Conservation (phyloP, 2,888 invertebrate species). For the Phrixothrix hirtus region DNA sequence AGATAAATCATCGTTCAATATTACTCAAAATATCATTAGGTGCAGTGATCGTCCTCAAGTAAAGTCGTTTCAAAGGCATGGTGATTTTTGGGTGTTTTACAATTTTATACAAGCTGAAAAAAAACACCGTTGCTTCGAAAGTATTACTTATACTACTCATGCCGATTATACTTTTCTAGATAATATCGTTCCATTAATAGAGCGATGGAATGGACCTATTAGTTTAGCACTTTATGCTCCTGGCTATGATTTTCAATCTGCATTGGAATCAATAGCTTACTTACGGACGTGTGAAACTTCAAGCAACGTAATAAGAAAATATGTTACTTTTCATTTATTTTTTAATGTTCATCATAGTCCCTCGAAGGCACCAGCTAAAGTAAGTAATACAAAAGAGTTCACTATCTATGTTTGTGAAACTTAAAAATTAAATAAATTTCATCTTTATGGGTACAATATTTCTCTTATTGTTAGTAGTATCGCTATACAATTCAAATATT, state of each 20-base stretch:
- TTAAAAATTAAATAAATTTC: background rate
- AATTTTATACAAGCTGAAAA: slow-evolving; percentile 62
- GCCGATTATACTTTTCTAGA: slow-evolving; percentile 69
- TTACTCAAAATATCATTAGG: too few species aligned
- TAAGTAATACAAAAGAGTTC: background rate
- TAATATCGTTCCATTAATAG: slow-evolving; percentile 63
- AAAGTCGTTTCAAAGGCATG: slow-evolving; percentile 35
- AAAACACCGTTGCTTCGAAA: slow-evolving; percentile 59
- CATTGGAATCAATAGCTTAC: slow-evolving; percentile 63
- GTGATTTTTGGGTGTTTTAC: slow-evolving; percentile 62
- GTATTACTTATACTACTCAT: slow-evolving; percentile 70
- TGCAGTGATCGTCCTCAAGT: too few species aligned
- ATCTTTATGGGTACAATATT: too few species aligned
- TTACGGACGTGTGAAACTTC: slow-evolving; percentile 60
- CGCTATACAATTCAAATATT: too few species aligned
- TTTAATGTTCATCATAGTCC: slow-evolving; percentile 65
- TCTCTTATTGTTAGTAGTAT: too few species aligned
- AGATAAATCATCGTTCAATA: too few species aligned
- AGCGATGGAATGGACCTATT: slow-evolving; percentile 67
- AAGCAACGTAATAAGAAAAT: slow-evolving; percentile 56
- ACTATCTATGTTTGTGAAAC: background rate
- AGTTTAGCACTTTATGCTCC: slow-evolving; percentile 69
- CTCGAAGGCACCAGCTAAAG: slow-evolving; percentile 1
- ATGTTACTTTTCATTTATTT: slow-evolving; percentile 68
- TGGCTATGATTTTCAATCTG: slow-evolving; percentile 62